Conservation (phyloP, 2,113 vertebrate species). For the Callipepla squamata region DNA sequence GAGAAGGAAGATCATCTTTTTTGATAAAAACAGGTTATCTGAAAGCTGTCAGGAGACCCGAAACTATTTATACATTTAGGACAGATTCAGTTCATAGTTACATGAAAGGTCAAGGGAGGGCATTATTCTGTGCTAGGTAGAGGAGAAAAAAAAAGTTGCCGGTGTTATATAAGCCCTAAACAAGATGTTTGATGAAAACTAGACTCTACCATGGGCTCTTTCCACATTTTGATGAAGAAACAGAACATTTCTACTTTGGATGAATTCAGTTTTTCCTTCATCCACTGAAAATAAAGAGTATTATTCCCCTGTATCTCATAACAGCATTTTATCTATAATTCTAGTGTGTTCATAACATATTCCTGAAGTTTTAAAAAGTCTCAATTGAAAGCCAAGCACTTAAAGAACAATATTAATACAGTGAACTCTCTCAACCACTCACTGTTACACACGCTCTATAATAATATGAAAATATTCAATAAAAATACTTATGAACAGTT, state of each 20-base stretch:
- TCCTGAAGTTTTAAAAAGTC: not conserved
- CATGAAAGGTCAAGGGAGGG: not conserved
- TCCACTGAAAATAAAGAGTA: not conserved
- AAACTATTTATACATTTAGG: conserved; percentile 35
- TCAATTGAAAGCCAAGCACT: not conserved
- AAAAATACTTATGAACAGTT: not conserved
- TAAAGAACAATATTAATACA: not conserved
- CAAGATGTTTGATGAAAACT: not conserved
- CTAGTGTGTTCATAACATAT: not conserved
- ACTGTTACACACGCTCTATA: not conserved
- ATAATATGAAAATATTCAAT: not conserved
- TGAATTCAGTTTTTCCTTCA: not conserved
- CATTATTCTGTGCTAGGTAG: not conserved
- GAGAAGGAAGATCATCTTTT: not conserved
- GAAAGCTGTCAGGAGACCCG: not conserved
- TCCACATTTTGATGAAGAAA: not conserved
- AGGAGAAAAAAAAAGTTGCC: not conserved
- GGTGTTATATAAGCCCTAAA: not conserved
- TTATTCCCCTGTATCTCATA: not conserved
- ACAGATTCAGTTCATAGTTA: not conserved
- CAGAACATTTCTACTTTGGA: not conserved
- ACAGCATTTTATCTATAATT: not conserved
- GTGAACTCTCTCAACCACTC: not conserved
- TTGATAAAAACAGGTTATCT: not conserved
- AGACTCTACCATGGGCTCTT: not conserved